Evolutionary conservation across 2,888 invertebrate genomes (phyloP), one percentile per base, ranked within the genome.

Genomic region (Macrosiphum euphorbiae): DNA sequence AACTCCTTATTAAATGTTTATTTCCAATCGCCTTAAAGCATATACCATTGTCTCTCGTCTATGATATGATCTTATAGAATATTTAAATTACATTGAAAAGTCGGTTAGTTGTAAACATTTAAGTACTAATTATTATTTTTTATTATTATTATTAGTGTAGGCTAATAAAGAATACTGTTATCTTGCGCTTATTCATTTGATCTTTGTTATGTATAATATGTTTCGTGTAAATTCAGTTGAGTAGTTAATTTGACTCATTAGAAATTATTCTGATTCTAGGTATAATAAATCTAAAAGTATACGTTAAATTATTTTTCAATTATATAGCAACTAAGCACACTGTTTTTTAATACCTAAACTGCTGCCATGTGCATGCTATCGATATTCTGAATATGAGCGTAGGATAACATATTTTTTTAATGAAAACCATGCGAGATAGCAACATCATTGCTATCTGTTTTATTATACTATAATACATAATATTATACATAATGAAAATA

Each of bases 21-120:
- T 93, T 89, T 89, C 58, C 58, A 89, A 93, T 93, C 35, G 93
- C 85, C 86, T 86, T 86, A 87, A 90, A 94, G 90, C 94, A n/a
- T 86, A 58, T 41, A 94, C 89, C 93, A 93, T 93, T 93, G 93
- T 93, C 84, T 93, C 55, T 94, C n/a, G 67, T 90, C 85, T 8
- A 41, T 67, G 90, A 86, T 90, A 88, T 28, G 11, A 90, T 90
- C 86, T 61, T 28, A 52, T 87, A 44, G 50, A 61, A 50, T 94
- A 61, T 90, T 94, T 90, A 90, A 90, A 94, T 94, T 52, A 85
- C 94, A 86, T 86, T 86, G 61, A 50, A 90, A 94, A 90, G 86
- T 94, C 41, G 28, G 90, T 84, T 90, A 67, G 86, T 61, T 61
- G 44, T 85, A 90, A 93, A 93, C 58, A 89, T 90, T 87, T 86